Percentiles rank a stretch among this genome's conserved stretches.
These are phyloP conservation scores for Prenolepis imparis DNA, from an alignment of 2,888 invertebrate genomes.

Conservation along the genomic window DNA sequence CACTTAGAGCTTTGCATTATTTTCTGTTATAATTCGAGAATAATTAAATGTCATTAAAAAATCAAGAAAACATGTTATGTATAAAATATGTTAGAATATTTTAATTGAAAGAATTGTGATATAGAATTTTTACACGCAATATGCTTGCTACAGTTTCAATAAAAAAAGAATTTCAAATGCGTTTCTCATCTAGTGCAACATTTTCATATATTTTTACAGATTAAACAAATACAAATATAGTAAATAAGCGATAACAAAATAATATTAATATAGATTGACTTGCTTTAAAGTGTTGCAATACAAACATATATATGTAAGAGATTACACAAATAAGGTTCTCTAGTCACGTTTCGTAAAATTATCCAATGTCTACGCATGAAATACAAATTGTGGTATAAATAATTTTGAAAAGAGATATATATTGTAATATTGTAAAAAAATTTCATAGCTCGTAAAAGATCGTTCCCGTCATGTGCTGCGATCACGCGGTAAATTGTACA, in stretches of 20 bases:
- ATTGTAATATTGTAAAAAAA: neutral
- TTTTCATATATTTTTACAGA: neutral
- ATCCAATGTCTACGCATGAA: neutral
- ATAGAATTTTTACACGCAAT: neutral
- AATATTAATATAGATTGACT: neutral
- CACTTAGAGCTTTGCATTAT: neutral
- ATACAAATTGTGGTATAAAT: neutral
- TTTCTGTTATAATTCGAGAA: neutral
- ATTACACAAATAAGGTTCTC: neutral
- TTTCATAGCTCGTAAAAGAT: neutral
- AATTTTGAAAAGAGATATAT: neutral
- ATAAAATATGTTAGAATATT: neutral
- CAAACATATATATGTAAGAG: neutral
- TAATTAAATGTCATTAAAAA: neutral
- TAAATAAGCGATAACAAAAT: neutral
- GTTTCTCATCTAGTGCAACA: neutral
- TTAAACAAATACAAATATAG: neutral
- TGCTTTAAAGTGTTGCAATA: neutral
- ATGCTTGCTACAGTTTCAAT: neutral
- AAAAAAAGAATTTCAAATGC: neutral
- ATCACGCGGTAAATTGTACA: conserved; percentile 67
- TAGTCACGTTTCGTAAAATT: neutral
- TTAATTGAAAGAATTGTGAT: neutral
- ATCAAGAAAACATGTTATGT: neutral
- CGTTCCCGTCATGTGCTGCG: conserved; percentile 74